Evolutionary conservation across 2,113 vertebrate species (phyloP).

Genomic region (Promerops cafer): DNA sequence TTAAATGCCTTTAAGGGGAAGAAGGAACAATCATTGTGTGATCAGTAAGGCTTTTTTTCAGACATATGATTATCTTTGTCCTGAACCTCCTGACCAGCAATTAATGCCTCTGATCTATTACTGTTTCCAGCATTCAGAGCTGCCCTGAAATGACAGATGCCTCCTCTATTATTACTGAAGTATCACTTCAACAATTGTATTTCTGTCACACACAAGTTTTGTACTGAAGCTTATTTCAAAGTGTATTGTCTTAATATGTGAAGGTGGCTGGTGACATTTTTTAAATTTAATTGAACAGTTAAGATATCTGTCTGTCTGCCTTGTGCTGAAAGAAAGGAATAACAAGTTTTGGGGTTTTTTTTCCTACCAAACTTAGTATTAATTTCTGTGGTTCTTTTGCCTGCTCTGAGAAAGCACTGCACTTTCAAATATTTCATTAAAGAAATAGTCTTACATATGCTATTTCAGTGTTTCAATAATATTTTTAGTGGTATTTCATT

Average conservation of each 20-base stretch:
- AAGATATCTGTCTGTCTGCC: neutral
- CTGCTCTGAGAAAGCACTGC: neutral
- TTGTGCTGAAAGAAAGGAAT: neutral
- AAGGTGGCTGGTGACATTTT: neutral
- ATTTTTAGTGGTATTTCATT: neutral
- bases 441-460: neutral
- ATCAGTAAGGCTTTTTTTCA: neutral
- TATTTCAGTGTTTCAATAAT: neutral
- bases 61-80: neutral
- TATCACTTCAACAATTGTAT: neutral
- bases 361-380: neutral
- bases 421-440: neutral
- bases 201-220: neutral
- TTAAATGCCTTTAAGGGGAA: neutral
- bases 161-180: neutral
- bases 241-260: neutral
- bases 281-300: neutral
- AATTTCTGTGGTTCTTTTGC: neutral
- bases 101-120: neutral
- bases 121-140: neutral
- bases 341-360: neutral
- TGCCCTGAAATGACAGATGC: neutral
- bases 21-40: neutral
- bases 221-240: neutral
- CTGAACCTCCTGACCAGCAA: neutral